Evolutionary conservation across 2,888 invertebrate species (phyloP).

Genomic region (Tinea pellionella): DNA sequence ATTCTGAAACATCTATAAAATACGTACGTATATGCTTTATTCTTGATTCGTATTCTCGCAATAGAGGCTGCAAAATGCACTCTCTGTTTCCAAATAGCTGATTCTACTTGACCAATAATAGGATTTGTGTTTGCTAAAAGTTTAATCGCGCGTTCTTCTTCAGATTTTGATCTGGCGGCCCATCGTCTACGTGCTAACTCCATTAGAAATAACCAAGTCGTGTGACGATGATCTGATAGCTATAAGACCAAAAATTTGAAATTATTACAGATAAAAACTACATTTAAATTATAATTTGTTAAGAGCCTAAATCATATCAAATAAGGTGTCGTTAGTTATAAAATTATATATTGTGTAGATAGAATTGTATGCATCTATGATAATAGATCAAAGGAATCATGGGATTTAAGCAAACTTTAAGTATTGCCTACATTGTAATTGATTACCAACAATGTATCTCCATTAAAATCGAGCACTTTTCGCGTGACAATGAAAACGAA

Average conservation of each 20-base stretch:
- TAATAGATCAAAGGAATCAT: too few relatives aligned
- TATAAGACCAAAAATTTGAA: too few relatives aligned
- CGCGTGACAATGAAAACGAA: too few relatives aligned
- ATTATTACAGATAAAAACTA: too few relatives aligned
- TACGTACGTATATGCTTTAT: conserved; percentile 73
- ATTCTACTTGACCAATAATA: conserved; percentile 68
- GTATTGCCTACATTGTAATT: too few relatives aligned
- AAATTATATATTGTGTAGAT: too few relatives aligned
- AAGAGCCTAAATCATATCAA: too few relatives aligned
- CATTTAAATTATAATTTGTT: too few relatives aligned
- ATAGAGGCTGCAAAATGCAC: conserved; percentile 81
- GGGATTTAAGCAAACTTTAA: too few relatives aligned
- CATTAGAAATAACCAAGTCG: conserved; percentile 76
- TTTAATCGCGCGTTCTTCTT: conserved; percentile 33
- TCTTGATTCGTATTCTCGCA: conserved; percentile 79
- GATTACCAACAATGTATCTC: neutral
- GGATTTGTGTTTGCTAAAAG: conserved; percentile 39
- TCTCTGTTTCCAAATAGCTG: conserved; percentile 72
- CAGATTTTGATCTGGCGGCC: conserved; percentile 42
- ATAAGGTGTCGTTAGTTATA: too few relatives aligned
- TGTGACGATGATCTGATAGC: conserved; percentile 38
- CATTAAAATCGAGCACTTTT: neutral
- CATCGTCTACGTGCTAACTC: conserved; percentile 76
- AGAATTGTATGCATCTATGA: too few relatives aligned
- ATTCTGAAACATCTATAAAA: too few relatives aligned